A percentile compares a stretch with the other conserved stretches of the same genome.
phyloP scores from a whole-genome alignment of 2,888 invertebrate species.

The Patella caerulea region DNA sequence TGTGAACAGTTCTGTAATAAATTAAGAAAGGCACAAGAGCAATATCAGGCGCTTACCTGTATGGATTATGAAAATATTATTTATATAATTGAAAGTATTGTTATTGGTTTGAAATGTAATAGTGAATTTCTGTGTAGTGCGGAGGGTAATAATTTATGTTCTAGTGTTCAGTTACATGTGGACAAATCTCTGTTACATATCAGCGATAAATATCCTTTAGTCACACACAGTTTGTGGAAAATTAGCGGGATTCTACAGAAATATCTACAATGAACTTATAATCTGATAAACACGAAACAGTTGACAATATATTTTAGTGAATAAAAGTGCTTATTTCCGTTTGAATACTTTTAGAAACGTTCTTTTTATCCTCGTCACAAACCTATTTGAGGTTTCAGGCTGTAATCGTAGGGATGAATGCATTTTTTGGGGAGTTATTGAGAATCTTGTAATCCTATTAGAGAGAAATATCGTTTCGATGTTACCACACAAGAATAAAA shows the following conservation, averaged over 20 bases:
- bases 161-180: slow-evolving; percentile 6
- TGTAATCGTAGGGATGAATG: too few relatives aligned
- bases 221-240: slow-evolving; percentile 18
- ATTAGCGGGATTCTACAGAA: slow-evolving; percentile 9
- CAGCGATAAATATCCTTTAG: slow-evolving; percentile 1
- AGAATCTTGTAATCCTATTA: too few relatives aligned
- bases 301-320: too few relatives aligned
- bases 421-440: too few relatives aligned
- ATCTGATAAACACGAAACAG: too few relatives aligned
- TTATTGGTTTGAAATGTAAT: slow-evolving; percentile 4
- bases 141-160: slow-evolving; percentile 18
- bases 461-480: too few relatives aligned
- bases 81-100: slow-evolving; percentile 6
- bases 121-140: not conserved
- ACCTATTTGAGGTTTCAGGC: too few relatives aligned
- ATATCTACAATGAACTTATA: not conserved
- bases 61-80: slow-evolving; percentile 16
- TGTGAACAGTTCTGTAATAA: slow-evolving; percentile 2
- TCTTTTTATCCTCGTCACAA: too few relatives aligned
- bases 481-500: too few relatives aligned
- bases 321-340: too few relatives aligned
- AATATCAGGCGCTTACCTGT: not conserved
- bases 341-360: too few relatives aligned
- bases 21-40: not conserved
- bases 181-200: slow-evolving; percentile 18